Evolutionary conservation across 2,797 vertebrate species (phyloP).

Genomic region (Amblyopsis hoosieri): DNA sequence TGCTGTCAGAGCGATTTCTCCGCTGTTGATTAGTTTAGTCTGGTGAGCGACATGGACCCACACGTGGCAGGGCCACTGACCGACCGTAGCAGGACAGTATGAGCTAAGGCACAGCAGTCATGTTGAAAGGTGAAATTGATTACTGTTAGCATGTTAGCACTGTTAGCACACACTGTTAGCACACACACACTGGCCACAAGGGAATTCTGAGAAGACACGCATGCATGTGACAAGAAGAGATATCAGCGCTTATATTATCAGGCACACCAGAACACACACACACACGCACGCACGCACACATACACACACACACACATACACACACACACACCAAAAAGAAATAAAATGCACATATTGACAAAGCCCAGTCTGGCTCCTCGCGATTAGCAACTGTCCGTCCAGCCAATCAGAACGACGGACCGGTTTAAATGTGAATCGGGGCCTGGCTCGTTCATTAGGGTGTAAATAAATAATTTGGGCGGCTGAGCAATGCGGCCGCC

Average conservation of each 20-base stretch:
- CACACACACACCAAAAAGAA: neutral
- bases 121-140: constrained; percentile 13
- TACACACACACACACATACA: neutral
- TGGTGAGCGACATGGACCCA: constrained; percentile 34
- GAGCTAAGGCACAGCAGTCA: constrained; percentile 19
- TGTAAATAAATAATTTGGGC: constrained; percentile 77
- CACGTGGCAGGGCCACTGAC: constrained; percentile 18
- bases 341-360: neutral
- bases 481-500: constrained; percentile 49
- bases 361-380: constrained; percentile 2
- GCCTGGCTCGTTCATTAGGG: constrained; percentile 60
- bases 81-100: constrained; percentile 18
- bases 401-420: constrained; percentile 6
- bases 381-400: constrained; percentile 1
- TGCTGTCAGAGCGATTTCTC: constrained; percentile 30
- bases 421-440: constrained; percentile 35
- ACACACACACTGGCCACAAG: neutral
- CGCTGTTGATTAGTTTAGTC: constrained; percentile 23
- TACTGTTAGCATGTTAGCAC: neutral
- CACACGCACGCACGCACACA: neutral
- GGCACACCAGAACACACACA: constrained; percentile 8
- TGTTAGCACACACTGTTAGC: constrained; percentile 8
- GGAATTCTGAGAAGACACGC: neutral
- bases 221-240: neutral
- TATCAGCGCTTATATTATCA: neutral